Evolutionary conservation across 1,140 invertebrate species (phyloP), one percentile per base, ranked within the genome.

Genomic region (Neuroterus valhalla): DNA sequence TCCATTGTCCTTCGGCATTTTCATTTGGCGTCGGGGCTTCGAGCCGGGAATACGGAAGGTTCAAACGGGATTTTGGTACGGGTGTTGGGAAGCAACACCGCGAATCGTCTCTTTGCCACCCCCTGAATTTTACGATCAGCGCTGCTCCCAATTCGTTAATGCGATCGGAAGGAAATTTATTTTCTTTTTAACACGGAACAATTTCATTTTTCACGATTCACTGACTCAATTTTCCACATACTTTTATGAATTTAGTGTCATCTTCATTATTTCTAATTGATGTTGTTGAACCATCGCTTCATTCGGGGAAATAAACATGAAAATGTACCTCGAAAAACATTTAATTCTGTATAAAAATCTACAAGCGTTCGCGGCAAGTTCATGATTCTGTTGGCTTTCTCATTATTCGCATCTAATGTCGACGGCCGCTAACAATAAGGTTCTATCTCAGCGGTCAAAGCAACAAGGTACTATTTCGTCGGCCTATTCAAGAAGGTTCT

Each of bases 1-100:
- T 89, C 89, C 88, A 90, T 90, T 90, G 89, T 90, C 87, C 88
- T 90, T 89, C 88, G 88, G 88, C 89, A 90, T 90, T 90, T 90
- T 90, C 89, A 90, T 90, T 89, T 89, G 87, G 86, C 88, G 86
- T 87, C 87, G 84, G 75, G 45, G 82, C 84, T 88, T 76, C 81
- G 80, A 81, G 75, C 74, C 78, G 76, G 76, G 76, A 38, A 79
- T 79, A 79, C 80, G 81, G 78, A 80, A 80, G 77, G 81, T 78
- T 75, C 74, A 77, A 44, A 75, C 71, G 76, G 76, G 78, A 75
- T 82, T 80, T 77, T 78, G 78, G 79, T 77, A 77, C 76, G 79
- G 77, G 75, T 76, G 77, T 80, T 75, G 81, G 71, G 78, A 76
- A 79, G 76, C 78, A 79, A 79, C 79, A 78, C 80, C 76, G 70